phyloP scores from a whole-genome alignment of 2,113 vertebrate species.

The Callionymus lyra region DNA sequence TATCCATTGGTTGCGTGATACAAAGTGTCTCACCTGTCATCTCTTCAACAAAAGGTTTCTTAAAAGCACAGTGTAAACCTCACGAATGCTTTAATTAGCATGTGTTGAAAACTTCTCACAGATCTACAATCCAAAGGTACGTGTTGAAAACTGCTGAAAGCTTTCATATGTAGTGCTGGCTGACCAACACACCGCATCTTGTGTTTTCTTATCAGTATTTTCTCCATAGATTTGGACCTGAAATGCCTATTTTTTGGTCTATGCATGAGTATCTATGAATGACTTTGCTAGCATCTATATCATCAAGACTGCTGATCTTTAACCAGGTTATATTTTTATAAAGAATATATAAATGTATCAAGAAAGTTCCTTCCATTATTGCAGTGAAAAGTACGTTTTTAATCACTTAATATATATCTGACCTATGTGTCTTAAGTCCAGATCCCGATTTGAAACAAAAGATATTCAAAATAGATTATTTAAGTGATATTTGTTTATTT shows the following conservation, averaged over 20 bases:
- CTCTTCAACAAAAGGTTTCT: constrained; percentile 40
- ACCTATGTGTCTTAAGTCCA: too few relatives aligned
- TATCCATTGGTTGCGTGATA: constrained; percentile 8
- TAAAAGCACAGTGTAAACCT: constrained; percentile 14
- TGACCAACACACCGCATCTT: constrained; percentile 14
- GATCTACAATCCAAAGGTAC: neutral
- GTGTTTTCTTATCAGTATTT: constrained; percentile 12
- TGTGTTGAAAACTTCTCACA: constrained; percentile 19
- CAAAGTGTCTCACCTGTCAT: constrained; percentile 39
- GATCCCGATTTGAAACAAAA: too few relatives aligned
- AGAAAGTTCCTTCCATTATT: too few relatives aligned
- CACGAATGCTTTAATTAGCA: constrained; percentile 9
- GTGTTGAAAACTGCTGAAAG: constrained; percentile 36
- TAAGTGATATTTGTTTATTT: too few relatives aligned
- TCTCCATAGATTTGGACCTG: constrained; percentile 10
- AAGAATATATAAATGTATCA: too few relatives aligned
- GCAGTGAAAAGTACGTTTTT: too few relatives aligned
- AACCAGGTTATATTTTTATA: too few relatives aligned
- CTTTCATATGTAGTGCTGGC: constrained; percentile 16
- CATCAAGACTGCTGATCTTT: too few relatives aligned
- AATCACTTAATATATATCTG: too few relatives aligned
- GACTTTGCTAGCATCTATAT: too few relatives aligned
- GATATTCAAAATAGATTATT: too few relatives aligned
- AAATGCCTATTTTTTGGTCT: neutral
- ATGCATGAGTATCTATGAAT: too few relatives aligned